phyloP scores from a whole-genome alignment of 2,888 invertebrate species.

The Andrena flavipes region DNA sequence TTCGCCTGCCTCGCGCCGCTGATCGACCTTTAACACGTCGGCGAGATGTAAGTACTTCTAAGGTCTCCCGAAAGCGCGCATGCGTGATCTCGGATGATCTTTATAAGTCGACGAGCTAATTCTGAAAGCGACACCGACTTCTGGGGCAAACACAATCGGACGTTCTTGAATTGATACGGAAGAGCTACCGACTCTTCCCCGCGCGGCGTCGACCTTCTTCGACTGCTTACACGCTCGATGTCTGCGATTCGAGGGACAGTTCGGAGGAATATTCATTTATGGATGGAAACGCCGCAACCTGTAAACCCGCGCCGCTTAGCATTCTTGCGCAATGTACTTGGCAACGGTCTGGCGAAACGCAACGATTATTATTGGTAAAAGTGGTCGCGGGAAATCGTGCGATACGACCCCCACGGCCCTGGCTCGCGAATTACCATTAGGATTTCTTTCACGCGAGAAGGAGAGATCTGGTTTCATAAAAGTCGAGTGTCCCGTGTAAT shows the following conservation, averaged over 20 bases:
- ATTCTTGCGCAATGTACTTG: not conserved
- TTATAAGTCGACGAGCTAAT: not conserved
- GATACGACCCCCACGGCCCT: not conserved
- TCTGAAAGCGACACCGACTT: no score
- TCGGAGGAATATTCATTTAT: not conserved
- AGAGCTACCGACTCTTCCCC: no score
- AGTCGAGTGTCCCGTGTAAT: conserved; percentile 17
- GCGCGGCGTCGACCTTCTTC: no score
- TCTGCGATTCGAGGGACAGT: not conserved
- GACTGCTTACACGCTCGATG: not conserved
- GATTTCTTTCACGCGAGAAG: not conserved
- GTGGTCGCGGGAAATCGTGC: not conserved
- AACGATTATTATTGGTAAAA: conserved; percentile 10
- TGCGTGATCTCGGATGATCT: not conserved
- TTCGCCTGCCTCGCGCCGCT: not conserved
- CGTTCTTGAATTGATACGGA: no score
- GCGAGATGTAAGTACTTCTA: not conserved
- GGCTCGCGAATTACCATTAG: not conserved
- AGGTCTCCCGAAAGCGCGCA: not conserved
- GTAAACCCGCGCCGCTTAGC: not conserved
- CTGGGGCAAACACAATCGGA: no score
- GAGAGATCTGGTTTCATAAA: not conserved
- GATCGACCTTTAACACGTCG: not conserved
- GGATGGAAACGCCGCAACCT: not conserved
- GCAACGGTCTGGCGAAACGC: not conserved